Conservation (phyloP, 2,888 invertebrate species). For the Venusia cambrica region DNA sequence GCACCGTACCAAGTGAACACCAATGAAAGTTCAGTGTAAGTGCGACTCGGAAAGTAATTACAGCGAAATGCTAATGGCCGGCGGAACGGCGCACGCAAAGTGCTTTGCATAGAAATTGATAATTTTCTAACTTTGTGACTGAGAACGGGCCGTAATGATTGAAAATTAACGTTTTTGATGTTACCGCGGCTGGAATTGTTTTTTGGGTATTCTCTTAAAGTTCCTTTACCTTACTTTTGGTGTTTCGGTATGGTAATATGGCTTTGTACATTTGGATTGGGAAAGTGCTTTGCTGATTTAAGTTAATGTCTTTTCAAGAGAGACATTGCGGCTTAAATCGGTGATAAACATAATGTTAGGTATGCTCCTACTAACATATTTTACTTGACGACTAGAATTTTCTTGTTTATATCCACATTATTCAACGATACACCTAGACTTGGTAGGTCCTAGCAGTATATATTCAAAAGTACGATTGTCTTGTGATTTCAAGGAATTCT, state of each 20-base stretch:
- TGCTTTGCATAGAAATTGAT: conserved; percentile 35
- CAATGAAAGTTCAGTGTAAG: conserved; percentile 18
- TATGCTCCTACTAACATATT: no score
- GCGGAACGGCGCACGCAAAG: conserved; percentile 29
- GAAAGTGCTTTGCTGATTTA: no score
- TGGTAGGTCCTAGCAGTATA: no score
- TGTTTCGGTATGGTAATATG: conserved; percentile 9
- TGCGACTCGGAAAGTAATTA: conserved; percentile 30
- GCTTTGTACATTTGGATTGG: no score
- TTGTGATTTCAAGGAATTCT: no score
- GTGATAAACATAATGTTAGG: no score
- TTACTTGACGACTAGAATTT: no score
- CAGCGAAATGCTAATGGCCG: conserved; percentile 29
- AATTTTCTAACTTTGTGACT: conserved; percentile 33
- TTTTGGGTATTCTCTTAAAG: conserved; percentile 22
- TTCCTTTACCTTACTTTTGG: conserved; percentile 17
- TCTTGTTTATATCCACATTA: no score
- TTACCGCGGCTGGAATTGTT: conserved; percentile 33
- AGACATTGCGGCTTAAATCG: no score
- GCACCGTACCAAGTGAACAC: conserved; percentile 3
- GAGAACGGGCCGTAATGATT: conserved; percentile 31
- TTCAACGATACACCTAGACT: no score
- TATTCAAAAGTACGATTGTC: no score
- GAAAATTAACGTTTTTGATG: conserved; percentile 35
- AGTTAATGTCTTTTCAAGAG: no score